Percentiles rank a stretch among this genome's conserved stretches.
Conservation (phyloP, 2,888 invertebrate genomes). For the Lycophotia porphyrea region DNA sequence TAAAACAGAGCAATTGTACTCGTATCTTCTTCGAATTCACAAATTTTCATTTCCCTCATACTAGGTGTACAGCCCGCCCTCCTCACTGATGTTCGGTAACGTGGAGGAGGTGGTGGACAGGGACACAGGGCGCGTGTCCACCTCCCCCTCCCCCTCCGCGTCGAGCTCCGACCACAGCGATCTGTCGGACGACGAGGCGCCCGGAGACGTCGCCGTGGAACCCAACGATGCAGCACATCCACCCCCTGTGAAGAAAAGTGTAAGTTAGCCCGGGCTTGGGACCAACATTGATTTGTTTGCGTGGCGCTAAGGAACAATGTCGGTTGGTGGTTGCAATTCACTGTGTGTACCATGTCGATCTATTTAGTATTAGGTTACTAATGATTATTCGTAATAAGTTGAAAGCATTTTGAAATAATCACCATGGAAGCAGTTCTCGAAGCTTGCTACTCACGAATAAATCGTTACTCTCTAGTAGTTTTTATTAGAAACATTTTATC, state of each 20-base stretch:
- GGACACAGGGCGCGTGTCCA: constrained; percentile 86
- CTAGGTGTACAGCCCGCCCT: constrained; percentile 97
- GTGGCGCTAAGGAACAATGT: neutral
- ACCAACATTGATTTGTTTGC: neutral
- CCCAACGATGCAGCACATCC: constrained; percentile 68
- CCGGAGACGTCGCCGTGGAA: constrained; percentile 67
- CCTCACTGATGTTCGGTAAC: constrained; percentile 96
- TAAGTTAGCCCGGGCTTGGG: constrained; percentile 66
- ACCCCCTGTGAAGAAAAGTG: constrained; percentile 85
- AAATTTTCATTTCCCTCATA: neutral
- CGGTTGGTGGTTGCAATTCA: neutral
- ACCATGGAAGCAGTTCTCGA: neutral
- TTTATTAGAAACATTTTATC: constrained; percentile 4
- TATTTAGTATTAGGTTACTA: neutral
- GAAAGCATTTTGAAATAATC: constrained; percentile 10
- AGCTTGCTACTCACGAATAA: constrained; percentile 8
- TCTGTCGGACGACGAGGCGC: constrained; percentile 85
- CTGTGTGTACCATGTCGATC: neutral
- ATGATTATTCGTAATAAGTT: neutral
- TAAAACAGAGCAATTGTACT: neutral
- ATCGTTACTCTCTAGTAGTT: neutral
- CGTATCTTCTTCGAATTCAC: neutral
- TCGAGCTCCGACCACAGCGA: constrained; percentile 91
- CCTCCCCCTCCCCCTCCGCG: constrained; percentile 94
- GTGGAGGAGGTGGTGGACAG: constrained; percentile 88